Conservation (phyloP, 2,888 invertebrate genomes). For the Thelaira solivaga region DNA sequence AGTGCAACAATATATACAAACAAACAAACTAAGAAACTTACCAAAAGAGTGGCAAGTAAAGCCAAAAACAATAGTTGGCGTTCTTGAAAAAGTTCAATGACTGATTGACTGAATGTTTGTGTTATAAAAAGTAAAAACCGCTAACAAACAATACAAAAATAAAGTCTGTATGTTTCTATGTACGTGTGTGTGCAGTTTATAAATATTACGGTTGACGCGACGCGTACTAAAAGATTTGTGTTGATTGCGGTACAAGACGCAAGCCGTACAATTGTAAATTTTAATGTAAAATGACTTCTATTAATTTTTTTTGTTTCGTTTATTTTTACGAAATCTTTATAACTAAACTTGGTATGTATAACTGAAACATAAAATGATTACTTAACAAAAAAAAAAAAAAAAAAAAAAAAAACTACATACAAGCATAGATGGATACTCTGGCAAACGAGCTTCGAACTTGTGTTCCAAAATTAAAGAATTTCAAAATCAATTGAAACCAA, state of each 20-base stretch:
- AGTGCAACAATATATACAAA: too few relatives aligned
- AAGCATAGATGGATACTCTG: background rate
- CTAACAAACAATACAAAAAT: slow-evolving; percentile 23
- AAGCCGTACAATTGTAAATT: background rate
- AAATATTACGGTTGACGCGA: slow-evolving; percentile 22
- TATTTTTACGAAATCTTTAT: slow-evolving; percentile 37
- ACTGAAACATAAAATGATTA: background rate
- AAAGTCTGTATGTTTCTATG: background rate
- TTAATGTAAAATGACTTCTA: background rate
- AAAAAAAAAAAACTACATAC: background rate
- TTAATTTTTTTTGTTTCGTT: slow-evolving; percentile 21
- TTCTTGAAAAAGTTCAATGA: slow-evolving; percentile 63
- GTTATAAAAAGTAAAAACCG: slow-evolving; percentile 58
- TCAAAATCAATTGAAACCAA: slow-evolving; percentile 20
- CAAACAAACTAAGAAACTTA: too few relatives aligned
- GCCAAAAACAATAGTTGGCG: slow-evolving; percentile 41
- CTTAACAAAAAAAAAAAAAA: slow-evolving; percentile 12
- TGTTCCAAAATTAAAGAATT: slow-evolving; percentile 33
- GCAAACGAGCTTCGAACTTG: background rate
- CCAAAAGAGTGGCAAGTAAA: too few relatives aligned
- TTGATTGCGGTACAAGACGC: background rate
- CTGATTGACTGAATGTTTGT: slow-evolving; percentile 45
- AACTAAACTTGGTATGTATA: background rate
- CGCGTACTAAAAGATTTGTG: slow-evolving; percentile 23
- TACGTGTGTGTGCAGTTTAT: too few relatives aligned